Base-by-base conservation (phyloP, 2,888 invertebrate genomes). In the Lasius platythorax region DNA sequence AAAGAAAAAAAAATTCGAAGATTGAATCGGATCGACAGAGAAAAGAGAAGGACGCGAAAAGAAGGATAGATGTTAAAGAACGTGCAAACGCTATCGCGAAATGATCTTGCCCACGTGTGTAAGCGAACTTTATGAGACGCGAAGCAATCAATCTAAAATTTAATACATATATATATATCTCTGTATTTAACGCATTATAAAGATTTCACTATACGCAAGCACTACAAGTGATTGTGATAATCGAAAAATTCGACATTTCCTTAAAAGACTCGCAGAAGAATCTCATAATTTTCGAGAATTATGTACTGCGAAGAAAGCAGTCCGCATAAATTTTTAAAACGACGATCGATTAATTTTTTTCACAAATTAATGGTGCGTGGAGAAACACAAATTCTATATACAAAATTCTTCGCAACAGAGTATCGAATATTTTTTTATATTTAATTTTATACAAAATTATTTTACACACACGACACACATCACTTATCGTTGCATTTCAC, bases 61-160 rank as follows among this genome's bases (percentile, higher is more conserved):
- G 23, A 75, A 0, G n/a, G 30, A 2, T n/a, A 30, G n/a, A 58
- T 11, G 33, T n/a, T 1, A 30, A 50, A 63, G 33, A 79, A 46
- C 37, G 67, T n/a, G 56, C 66, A 28, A 18, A 15, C 15, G 1
- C 58, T 70, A 61, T 70, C 46, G 46, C 37, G 18, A 43, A 70
- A 79, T 79, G 53, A 15, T n/a, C 37, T 53, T 53, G 8, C 8
- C 8, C 50, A 8, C 8, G 8, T 56, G n/a, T 40, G 30, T 43
- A 30, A 68, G 15, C 2, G 18, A 72, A 72, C 33, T 70, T 79
- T 72, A 61, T 18, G 46, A 46, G 56, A 8, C 5, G 61, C 43
- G n/a, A 43, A 33, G 33, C 4, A 0, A 67, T n/a, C 56, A 63
- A 61, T 63, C 79, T 79, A 3, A 37, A 81, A 81, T 81, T 81